phyloP scores from a whole-genome alignment of 92 coral and sea anemone species.

The Virgularia gustaviana region DNA sequence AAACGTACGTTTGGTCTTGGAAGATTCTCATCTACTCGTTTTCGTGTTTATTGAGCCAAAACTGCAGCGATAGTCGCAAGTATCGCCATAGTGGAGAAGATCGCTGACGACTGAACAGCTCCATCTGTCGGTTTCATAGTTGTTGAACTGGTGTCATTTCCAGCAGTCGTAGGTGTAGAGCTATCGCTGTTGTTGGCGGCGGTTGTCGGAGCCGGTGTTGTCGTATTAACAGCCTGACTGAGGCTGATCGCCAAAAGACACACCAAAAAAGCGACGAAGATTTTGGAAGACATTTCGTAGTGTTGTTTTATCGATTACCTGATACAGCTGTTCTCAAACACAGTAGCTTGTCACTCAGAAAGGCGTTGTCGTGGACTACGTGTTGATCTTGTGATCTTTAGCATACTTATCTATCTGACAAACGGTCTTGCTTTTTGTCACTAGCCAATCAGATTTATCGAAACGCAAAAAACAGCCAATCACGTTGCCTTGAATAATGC shows the following conservation, averaged over 20 bases:
- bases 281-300: conserved; percentile 28
- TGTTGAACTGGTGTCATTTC: background rate
- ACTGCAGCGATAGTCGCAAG: conserved; percentile 26
- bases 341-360: background rate
- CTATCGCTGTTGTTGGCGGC: background rate
- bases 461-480: no score
- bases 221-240: background rate
- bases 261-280: conserved; percentile 22
- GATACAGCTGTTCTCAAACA: background rate
- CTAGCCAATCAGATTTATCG: no score
- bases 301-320: background rate
- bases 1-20: no score
- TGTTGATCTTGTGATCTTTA: no score
- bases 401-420: no score
- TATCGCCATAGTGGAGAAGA: conserved; percentile 8
- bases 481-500: no score
- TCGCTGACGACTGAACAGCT: conserved; percentile 5
- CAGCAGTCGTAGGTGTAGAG: background rate
- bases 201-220: background rate
- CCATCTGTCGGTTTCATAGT: background rate
- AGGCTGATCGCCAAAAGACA: background rate
- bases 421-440: no score
- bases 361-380: conserved; percentile 33
- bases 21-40: no score
- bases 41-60: conserved; percentile 14